Evolutionary conservation across 2,888 invertebrate species (phyloP).

Genomic region (Cephus pygmeus): DNA sequence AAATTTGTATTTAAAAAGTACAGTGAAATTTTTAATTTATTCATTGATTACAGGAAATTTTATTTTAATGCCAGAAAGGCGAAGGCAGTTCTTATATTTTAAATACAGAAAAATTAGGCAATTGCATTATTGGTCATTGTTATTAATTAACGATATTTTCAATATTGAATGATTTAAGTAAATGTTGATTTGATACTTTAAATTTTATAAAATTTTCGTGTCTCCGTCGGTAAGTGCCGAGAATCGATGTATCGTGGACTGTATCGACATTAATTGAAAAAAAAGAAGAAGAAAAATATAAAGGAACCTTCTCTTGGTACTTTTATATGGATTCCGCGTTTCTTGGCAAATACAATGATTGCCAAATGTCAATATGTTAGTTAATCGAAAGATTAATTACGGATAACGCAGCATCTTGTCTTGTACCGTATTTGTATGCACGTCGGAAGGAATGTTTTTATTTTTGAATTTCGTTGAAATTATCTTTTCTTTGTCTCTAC

Average conservation of each 20-base stretch:
- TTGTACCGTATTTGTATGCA: constrained; percentile 22
- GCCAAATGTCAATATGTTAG: neutral
- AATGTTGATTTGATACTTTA: neutral
- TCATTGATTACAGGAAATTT: neutral
- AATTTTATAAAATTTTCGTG: neutral
- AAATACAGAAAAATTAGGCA: neutral
- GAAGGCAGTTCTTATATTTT: neutral
- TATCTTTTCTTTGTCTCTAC: constrained; percentile 2
- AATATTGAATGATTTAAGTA: neutral
- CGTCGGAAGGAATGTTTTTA: constrained; percentile 21
- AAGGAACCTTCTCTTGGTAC: neutral
- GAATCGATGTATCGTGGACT: neutral
- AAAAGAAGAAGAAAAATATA: neutral
- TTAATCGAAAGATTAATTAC: neutral
- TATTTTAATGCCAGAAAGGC: neutral
- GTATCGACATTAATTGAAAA: neutral
- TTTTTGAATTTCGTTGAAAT: constrained; percentile 42
- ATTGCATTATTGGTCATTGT: neutral
- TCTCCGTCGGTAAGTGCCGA: neutral
- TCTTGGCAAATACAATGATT: neutral
- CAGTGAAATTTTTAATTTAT: neutral
- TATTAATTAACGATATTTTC: neutral
- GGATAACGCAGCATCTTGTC: constrained; percentile 7
- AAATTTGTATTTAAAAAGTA: neutral
- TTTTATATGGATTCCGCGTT: neutral